phyloP scores from a whole-genome alignment of 2,888 invertebrate species.

The Syrphus vitripennis region DNA sequence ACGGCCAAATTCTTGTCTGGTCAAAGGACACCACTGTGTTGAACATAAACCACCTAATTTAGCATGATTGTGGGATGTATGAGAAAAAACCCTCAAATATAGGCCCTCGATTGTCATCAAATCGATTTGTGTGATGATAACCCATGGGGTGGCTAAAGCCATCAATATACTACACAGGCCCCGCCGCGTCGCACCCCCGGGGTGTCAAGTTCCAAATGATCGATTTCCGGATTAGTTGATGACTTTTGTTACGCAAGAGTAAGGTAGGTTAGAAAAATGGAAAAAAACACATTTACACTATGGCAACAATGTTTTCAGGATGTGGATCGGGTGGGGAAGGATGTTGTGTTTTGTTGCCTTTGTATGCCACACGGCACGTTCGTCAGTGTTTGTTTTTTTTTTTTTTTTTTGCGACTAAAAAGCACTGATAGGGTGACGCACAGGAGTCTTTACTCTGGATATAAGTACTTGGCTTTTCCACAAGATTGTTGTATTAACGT shows the following conservation, averaged over 20 bases:
- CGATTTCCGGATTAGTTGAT: constrained; percentile 67
- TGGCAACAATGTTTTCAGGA: neutral
- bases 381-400: neutral
- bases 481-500: constrained; percentile 58
- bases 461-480: constrained; percentile 26
- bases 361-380: neutral
- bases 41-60: neutral
- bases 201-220: constrained; percentile 68
- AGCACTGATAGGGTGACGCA: neutral
- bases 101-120: neutral
- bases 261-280: neutral
- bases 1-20: neutral
- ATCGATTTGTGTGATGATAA: neutral
- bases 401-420: neutral
- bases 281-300: constrained; percentile 44
- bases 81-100: neutral
- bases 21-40: neutral
- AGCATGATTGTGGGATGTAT: neutral
- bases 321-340: neutral
- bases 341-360: neutral
- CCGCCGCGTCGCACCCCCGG: neutral
- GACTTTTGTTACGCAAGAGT: constrained; percentile 56
- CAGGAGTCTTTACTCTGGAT: constrained; percentile 1
- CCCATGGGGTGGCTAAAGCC: neutral
- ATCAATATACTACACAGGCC: neutral